Conservation (phyloP, 2,888 invertebrate species). For the Baccha elongata region DNA sequence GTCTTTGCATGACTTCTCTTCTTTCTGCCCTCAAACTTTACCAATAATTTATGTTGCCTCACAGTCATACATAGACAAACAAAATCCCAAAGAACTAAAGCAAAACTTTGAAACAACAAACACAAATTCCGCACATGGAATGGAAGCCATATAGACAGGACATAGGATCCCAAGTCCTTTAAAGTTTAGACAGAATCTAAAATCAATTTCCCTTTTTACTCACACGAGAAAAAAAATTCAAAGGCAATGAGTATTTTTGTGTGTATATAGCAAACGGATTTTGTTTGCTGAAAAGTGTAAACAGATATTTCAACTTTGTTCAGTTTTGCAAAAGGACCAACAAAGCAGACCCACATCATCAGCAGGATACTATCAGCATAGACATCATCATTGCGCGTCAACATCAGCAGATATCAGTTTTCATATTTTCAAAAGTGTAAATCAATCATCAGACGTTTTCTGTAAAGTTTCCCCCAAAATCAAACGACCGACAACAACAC, state of each 20-base stretch:
- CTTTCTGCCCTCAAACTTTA: constrained; percentile 38
- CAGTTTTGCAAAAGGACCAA: neutral
- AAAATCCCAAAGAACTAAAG: constrained; percentile 44
- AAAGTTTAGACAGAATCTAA: neutral
- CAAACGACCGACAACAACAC: neutral
- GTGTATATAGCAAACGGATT: constrained; percentile 16
- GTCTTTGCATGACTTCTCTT: constrained; percentile 64
- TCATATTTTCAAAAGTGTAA: constrained; percentile 58
- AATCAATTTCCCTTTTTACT: constrained; percentile 11
- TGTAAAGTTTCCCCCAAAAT: constrained; percentile 8
- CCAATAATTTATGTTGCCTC: constrained; percentile 64
- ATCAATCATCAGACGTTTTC: constrained; percentile 50
- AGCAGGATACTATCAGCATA: neutral
- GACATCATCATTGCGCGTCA: constrained; percentile 11
- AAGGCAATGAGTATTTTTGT: neutral
- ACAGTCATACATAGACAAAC: constrained; percentile 50
- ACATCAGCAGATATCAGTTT: constrained; percentile 54
- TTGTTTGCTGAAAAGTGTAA: constrained; percentile 40
- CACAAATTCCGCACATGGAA: constrained; percentile 27
- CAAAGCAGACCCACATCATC: neutral
- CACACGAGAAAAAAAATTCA: neutral
- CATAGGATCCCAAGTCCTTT: neutral
- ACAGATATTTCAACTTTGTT: constrained; percentile 23
- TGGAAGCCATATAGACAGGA: neutral
- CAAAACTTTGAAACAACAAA: constrained; percentile 69